phyloP scores from a whole-genome alignment of 2,797 vertebrate genomes.

The Bovichtus variegatus region DNA sequence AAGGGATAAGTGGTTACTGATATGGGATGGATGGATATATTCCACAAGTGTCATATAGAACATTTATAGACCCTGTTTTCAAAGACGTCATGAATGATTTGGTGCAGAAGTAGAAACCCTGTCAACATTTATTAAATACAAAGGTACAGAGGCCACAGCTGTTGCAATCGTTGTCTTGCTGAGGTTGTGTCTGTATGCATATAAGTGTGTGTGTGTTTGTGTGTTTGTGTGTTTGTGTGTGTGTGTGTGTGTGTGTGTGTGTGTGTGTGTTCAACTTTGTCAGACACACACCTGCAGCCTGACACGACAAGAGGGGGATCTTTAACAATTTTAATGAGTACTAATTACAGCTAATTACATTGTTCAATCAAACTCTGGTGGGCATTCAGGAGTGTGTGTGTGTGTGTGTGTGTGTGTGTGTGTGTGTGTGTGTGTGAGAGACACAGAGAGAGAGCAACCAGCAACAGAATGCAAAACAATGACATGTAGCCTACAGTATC shows the following conservation, averaged over 20 bases:
- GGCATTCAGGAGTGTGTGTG: constrained; percentile 45
- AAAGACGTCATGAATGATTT: constrained; percentile 16
- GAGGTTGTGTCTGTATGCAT: constrained; percentile 16
- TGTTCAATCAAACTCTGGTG: constrained; percentile 82
- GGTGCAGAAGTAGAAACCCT: constrained; percentile 30
- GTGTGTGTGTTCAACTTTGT: neutral
- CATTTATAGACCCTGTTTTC: neutral
- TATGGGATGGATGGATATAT: neutral
- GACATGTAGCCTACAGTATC: neutral
- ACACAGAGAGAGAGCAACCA: constrained; percentile 13
- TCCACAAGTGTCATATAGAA: neutral
- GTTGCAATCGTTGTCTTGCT: constrained; percentile 33
- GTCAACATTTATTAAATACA: constrained; percentile 51
- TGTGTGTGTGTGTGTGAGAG: constrained; percentile 45
- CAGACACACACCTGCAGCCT: constrained; percentile 78
- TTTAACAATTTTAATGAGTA: constrained; percentile 81
- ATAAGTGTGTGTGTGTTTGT: neutral
- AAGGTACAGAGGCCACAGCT: constrained; percentile 51
- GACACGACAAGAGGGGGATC: constrained; percentile 68
- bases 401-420: constrained; percentile 36
- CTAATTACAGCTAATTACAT: constrained; percentile 85
- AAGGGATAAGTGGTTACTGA: neutral
- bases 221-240: constrained; percentile 1
- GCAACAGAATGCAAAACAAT: constrained; percentile 31
- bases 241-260: constrained; percentile 1